Conservation (phyloP, 2,797 vertebrate species). For the Ctenochaetus hawaiiensis region DNA sequence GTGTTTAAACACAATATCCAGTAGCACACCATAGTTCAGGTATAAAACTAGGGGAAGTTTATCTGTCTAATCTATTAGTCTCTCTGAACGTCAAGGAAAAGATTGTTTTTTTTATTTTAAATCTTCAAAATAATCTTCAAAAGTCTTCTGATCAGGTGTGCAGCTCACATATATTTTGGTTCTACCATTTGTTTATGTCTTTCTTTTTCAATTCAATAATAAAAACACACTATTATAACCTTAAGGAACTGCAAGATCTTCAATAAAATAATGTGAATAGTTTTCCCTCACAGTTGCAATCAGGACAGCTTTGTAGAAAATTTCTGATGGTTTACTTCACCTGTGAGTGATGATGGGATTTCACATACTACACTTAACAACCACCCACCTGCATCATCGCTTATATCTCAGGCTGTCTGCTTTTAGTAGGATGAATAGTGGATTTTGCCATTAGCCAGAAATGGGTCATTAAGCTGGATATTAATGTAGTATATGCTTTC, state of each 20-base stretch:
- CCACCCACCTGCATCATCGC: constrained; percentile 15
- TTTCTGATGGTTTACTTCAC: constrained; percentile 20
- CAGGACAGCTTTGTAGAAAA: constrained; percentile 10
- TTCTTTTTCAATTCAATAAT: too few relatives aligned
- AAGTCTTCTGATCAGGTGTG: too few relatives aligned
- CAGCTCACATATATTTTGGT: too few relatives aligned
- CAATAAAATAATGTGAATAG: not conserved
- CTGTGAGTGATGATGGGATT: not conserved
- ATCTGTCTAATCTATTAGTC: too few relatives aligned
- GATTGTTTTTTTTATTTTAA: too few relatives aligned
- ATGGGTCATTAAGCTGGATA: constrained; percentile 29
- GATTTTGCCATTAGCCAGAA: constrained; percentile 16
- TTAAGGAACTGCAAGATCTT: not conserved
- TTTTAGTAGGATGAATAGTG: constrained; percentile 23
- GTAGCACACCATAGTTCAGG: too few relatives aligned
- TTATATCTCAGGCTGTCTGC: constrained; percentile 18
- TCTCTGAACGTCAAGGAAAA: too few relatives aligned
- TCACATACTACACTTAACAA: constrained; percentile 17
- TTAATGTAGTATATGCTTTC: constrained; percentile 16
- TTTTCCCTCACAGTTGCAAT: constrained; percentile 7
- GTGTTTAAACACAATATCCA: too few relatives aligned
- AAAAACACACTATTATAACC: too few relatives aligned
- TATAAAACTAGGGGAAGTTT: too few relatives aligned
- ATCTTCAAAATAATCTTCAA: too few relatives aligned
- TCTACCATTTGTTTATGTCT: too few relatives aligned